A percentile compares a stretch with the other conserved stretches of the same genome.
phyloP scores from a whole-genome alignment of 2,797 vertebrate genomes.

The Euthynnus affinis region DNA sequence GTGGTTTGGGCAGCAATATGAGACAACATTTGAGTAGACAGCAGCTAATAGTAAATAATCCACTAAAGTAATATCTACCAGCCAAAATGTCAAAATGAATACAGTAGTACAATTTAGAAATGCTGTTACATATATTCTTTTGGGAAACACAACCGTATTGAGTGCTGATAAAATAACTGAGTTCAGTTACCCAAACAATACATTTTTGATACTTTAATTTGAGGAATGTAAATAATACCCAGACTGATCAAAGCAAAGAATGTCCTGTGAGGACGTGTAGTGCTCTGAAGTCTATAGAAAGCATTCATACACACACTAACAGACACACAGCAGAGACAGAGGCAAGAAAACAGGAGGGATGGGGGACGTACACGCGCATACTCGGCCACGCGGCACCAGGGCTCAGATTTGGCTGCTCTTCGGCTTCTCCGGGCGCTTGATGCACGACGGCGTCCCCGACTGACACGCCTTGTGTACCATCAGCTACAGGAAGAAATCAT shows the following conservation, averaged over 20 bases:
- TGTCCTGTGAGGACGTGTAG: background rate
- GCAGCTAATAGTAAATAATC: background rate
- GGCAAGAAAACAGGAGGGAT: background rate
- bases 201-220: too few relatives aligned
- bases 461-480: conserved; percentile 66
- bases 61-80: background rate
- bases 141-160: background rate
- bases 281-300: background rate
- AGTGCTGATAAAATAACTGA: background rate
- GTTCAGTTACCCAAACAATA: too few relatives aligned
- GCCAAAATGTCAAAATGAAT: background rate
- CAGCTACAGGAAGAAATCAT: conserved; percentile 58
- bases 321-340: background rate
- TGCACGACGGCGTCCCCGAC: conserved; percentile 33
- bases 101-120: background rate
- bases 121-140: background rate
- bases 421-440: conserved; percentile 30
- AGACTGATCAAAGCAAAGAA: too few relatives aligned
- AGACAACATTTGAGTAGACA: background rate
- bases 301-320: background rate
- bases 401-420: conserved; percentile 32
- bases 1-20: background rate
- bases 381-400: conserved; percentile 25
- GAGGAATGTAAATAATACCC: too few relatives aligned
- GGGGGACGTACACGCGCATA: background rate